phyloP scores from a whole-genome alignment of 1,140 invertebrate species.

The Cataglyphis hispanica region DNA sequence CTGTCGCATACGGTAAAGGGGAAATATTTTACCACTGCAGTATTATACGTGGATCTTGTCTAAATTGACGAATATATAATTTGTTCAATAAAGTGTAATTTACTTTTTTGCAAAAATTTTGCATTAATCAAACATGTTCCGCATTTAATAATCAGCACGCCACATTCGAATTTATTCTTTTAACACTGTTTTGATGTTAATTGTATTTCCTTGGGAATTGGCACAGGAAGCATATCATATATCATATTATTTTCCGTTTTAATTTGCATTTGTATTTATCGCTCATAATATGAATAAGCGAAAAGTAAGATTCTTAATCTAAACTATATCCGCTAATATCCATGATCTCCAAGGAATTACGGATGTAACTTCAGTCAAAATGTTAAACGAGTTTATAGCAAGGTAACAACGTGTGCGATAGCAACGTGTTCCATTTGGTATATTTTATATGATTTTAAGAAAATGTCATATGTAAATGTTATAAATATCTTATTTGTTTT shows the following conservation, averaged over 20 bases:
- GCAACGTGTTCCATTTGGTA: not conserved
- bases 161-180: not conserved
- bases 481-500: conserved; percentile 7
- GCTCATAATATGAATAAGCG: not conserved
- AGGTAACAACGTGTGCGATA: not conserved
- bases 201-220: conserved; percentile 31
- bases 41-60: conserved; percentile 2
- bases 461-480: conserved; percentile 7
- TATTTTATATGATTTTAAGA: conserved; percentile 5
- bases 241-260: not conserved
- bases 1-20: conserved; percentile 18
- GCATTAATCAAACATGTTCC: not conserved
- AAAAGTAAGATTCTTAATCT: not conserved
- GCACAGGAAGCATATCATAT: not conserved
- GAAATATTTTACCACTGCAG: conserved; percentile 15
- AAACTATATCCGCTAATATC: conserved; percentile 2
- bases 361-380: conserved; percentile 27
- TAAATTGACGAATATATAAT: not conserved
- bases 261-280: conserved; percentile 17
- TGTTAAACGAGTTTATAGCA: not conserved
- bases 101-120: conserved; percentile 24
- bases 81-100: conserved; percentile 6
- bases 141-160: not conserved
- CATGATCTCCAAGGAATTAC: conserved; percentile 29
- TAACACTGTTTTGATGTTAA: not conserved